Conservation (phyloP, 2,797 vertebrate species). For the Pseudocheirus occidentalis region DNA sequence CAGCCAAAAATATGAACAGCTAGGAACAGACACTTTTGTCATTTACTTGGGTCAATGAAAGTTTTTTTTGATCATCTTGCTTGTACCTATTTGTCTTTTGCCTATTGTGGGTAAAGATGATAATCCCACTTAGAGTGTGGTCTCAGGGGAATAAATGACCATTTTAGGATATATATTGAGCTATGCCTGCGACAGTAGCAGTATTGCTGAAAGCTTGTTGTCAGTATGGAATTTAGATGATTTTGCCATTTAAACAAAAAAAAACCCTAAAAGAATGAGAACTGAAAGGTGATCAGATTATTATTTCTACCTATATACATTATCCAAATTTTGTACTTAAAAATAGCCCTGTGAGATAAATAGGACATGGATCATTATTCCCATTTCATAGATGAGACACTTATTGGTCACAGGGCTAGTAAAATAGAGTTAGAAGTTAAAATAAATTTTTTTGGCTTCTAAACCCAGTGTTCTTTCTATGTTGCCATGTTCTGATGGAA, state of each 20-base stretch:
- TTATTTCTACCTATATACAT: not conserved
- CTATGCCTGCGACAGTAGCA: not conserved
- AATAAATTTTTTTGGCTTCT: not conserved
- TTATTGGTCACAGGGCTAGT: not conserved
- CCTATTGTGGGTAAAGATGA: slow-evolving; percentile 3
- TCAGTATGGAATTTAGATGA: not conserved
- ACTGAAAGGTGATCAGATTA: not conserved
- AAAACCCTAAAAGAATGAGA: not conserved
- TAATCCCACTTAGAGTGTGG: not conserved
- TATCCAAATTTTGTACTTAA: no score
- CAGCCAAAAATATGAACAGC: slow-evolving; percentile 27
- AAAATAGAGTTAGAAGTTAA: not conserved
- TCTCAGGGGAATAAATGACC: not conserved
- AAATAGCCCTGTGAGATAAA: not conserved
- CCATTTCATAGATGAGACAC: not conserved
- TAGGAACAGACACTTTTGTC: slow-evolving; percentile 26
- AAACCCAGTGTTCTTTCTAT: not conserved
- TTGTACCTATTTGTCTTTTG: not conserved
- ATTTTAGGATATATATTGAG: not conserved
- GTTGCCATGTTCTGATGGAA: not conserved
- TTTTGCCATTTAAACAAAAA: not conserved
- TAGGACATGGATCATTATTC: not conserved
- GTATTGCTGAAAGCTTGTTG: not conserved
- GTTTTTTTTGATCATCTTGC: not conserved
- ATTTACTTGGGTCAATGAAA: slow-evolving; percentile 12